Percentiles rank a stretch among this genome's conserved stretches.
Evolutionary conservation across 2,113 vertebrate species (phyloP).

Genomic region (Ceyx margarethae): DNA sequence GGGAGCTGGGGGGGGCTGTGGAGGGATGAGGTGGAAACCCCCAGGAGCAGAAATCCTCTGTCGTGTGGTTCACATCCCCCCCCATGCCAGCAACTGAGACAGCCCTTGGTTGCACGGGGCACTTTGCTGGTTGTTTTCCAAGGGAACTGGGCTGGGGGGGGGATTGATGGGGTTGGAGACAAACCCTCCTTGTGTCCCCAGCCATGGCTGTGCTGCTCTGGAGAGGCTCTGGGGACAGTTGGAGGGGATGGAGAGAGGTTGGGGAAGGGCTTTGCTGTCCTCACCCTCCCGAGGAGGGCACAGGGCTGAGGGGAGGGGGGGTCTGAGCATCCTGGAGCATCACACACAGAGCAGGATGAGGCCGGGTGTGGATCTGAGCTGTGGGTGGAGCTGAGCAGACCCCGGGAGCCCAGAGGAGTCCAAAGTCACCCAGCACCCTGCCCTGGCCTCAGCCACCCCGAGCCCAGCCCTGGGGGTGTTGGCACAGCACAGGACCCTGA

Average conservation of each 20-base stretch:
- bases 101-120: neutral
- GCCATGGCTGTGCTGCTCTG: neutral
- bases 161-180: neutral
- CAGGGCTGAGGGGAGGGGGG: neutral
- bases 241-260: neutral
- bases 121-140: neutral
- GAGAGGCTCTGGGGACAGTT: neutral
- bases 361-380: neutral
- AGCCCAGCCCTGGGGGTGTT: neutral
- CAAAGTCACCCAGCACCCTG: neutral
- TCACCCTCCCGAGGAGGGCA: neutral
- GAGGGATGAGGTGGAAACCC: neutral
- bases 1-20: neutral
- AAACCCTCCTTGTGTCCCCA: rapidly evolving
- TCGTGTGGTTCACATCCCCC: rapidly evolving
- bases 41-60: neutral
- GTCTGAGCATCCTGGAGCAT: neutral
- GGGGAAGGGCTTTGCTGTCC: neutral
- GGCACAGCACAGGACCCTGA: rapidly evolving
- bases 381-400: neutral
- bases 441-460: neutral
- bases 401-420: neutral
- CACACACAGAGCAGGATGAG: rapidly evolving
- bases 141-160: too few species aligned
- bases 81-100: neutral